phyloP scores from a whole-genome alignment of 2,113 vertebrate genomes.

The Callorhinus ursinus region DNA sequence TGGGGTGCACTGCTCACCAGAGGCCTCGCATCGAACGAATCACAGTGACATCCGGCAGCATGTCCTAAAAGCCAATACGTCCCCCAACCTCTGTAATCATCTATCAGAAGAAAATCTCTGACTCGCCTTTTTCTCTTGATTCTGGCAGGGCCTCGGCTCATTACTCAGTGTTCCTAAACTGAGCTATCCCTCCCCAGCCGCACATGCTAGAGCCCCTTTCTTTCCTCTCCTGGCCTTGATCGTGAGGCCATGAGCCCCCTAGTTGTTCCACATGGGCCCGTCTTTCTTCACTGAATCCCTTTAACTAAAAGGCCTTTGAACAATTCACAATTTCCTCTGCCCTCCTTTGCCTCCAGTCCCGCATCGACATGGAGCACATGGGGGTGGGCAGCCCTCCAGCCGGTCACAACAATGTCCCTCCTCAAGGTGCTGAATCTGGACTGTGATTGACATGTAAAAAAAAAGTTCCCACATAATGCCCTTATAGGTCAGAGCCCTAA shows the following conservation, averaged over 20 bases:
- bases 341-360: accelerated
- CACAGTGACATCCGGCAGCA: neutral
- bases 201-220: neutral
- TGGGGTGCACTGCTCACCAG: neutral
- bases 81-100: neutral
- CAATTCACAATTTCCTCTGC: neutral
- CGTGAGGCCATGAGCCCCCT: neutral
- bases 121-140: neutral
- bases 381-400: neutral
- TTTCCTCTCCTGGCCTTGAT: neutral
- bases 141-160: neutral
- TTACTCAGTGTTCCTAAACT: neutral
- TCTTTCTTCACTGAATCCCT: neutral
- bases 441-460: neutral
- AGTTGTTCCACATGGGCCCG: neutral
- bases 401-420: neutral
- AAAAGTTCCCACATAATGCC: neutral
- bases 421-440: neutral
- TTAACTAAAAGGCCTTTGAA: neutral
- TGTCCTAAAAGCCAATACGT: neutral
- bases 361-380: accelerated
- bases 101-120: neutral
- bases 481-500: neutral
- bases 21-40: neutral
- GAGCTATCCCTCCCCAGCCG: neutral